Percentiles rank a stretch among this genome's conserved stretches.
Conservation (phyloP, 2,888 invertebrate species). For the Andrena trimmerana region DNA sequence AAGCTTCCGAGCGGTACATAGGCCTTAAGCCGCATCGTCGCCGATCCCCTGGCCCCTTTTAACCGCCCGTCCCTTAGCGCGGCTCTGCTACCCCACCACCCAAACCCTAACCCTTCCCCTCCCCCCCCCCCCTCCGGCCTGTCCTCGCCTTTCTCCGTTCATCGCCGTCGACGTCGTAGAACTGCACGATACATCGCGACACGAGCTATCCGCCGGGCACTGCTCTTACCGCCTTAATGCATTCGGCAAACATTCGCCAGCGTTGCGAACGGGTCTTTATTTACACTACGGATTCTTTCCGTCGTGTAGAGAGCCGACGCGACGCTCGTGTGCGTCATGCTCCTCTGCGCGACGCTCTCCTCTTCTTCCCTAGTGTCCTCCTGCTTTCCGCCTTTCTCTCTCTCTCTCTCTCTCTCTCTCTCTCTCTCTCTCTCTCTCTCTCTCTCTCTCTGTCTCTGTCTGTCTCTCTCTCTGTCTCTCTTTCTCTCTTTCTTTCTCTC, state of each 20-base stretch:
- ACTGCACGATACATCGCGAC: conserved; percentile 68
- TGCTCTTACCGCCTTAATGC: conserved; percentile 80
- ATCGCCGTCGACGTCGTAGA: conserved; percentile 21
- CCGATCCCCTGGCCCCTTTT: conserved; percentile 64
- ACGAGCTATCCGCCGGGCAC: conserved; percentile 68
- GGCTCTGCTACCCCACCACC: conserved; percentile 13
- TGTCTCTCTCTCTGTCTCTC: neutral
- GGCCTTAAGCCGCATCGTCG: conserved; percentile 83
- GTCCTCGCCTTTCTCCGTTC: conserved; percentile 32
- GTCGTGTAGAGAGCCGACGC: conserved; percentile 33
- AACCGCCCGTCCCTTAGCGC: conserved; percentile 46
- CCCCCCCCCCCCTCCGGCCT: conserved; percentile 40
- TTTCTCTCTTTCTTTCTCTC: neutral
- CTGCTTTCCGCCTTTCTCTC: neutral
- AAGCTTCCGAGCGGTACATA: conserved; percentile 80
- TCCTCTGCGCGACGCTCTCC: conserved; percentile 18
- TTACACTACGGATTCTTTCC: conserved; percentile 81
- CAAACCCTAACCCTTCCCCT: conserved; percentile 33
- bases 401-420: neutral
- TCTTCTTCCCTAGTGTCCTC: neutral
- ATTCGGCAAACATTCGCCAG: conserved; percentile 82
- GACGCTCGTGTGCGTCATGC: conserved; percentile 32
- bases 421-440: neutral
- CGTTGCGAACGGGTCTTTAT: conserved; percentile 78
- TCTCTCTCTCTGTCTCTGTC: neutral